Evolutionary conservation across 2,113 vertebrate species (phyloP).

Genomic region (Turnix velox): DNA sequence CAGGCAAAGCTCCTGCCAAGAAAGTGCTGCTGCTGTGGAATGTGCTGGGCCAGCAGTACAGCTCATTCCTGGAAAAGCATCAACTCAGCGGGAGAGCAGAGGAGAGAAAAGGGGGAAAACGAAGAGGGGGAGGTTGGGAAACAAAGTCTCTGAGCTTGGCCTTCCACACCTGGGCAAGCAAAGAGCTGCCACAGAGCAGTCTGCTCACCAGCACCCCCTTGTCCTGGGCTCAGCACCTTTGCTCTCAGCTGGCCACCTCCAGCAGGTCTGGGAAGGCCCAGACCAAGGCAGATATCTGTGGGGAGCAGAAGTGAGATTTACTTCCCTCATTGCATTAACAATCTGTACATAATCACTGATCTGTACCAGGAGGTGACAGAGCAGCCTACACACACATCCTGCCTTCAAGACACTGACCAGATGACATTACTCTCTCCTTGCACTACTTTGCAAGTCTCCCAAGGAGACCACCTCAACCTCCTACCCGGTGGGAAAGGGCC

Average conservation of each 20-base stretch:
- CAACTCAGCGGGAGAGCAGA: constrained; percentile 61
- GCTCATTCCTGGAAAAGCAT: constrained; percentile 71
- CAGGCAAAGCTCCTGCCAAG: constrained; percentile 47
- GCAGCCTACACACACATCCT: not conserved
- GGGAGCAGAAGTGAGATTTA: not conserved
- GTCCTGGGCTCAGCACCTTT: not conserved
- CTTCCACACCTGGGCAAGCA: constrained; percentile 28
- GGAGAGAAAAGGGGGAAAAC: constrained; percentile 23
- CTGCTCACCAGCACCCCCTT: not conserved
- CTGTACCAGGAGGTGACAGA: not conserved
- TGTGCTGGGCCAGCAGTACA: constrained; percentile 69
- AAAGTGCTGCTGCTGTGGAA: constrained; percentile 62
- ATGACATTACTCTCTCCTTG: not conserved
- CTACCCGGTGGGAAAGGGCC: not conserved
- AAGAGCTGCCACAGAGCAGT: not conserved
- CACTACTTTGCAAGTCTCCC: not conserved
- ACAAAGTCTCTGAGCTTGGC: not conserved
- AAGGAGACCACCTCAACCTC: not conserved
- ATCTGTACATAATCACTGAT: not conserved
- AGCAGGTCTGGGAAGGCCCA: not conserved
- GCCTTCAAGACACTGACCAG: not conserved
- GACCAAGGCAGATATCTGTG: not conserved
- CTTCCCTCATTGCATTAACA: not conserved
- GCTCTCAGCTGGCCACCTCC: not conserved
- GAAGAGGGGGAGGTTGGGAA: constrained; percentile 48